Evolutionary conservation across 2,888 invertebrate genomes (phyloP).

Genomic region (Apamea epomidion): DNA sequence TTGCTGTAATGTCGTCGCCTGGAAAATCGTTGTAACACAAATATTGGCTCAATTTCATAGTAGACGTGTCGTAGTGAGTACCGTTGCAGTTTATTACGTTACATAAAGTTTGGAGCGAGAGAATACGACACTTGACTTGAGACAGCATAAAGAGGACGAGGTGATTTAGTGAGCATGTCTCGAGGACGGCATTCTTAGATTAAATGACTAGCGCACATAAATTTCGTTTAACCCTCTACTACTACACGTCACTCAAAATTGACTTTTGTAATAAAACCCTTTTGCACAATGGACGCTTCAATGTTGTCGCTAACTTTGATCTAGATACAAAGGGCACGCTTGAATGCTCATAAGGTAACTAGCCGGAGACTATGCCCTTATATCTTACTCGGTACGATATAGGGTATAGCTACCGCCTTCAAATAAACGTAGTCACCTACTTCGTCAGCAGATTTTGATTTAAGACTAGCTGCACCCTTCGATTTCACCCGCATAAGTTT

Average conservation of each 20-base stretch:
- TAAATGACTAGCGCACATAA: conserved; percentile 57
- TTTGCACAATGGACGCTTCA: conserved; percentile 42
- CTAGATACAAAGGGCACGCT: conserved; percentile 38
- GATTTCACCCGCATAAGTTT: too few species aligned
- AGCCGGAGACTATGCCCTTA: background rate
- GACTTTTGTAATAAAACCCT: conserved; percentile 59
- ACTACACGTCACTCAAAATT: conserved; percentile 60
- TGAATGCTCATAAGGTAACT: conserved; percentile 20
- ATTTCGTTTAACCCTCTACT: conserved; percentile 55
- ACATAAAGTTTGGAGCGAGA: conserved; percentile 77
- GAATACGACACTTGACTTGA: conserved; percentile 74
- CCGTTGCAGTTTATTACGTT: conserved; percentile 78
- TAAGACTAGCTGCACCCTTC: too few species aligned
- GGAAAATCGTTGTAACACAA: conserved; percentile 55
- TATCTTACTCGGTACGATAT: background rate
- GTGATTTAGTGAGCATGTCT: conserved; percentile 60
- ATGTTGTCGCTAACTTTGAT: conserved; percentile 45
- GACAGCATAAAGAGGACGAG: conserved; percentile 57
- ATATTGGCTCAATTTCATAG: conserved; percentile 70
- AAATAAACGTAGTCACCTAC: background rate
- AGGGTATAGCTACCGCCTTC: conserved; percentile 9
- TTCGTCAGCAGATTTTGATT: background rate
- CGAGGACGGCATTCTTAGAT: conserved; percentile 50
- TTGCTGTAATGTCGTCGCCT: conserved; percentile 44
- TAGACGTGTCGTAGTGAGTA: conserved; percentile 68